Evolutionary conservation across 1,140 invertebrate species (phyloP).

Genomic region (Aricia agestis): DNA sequence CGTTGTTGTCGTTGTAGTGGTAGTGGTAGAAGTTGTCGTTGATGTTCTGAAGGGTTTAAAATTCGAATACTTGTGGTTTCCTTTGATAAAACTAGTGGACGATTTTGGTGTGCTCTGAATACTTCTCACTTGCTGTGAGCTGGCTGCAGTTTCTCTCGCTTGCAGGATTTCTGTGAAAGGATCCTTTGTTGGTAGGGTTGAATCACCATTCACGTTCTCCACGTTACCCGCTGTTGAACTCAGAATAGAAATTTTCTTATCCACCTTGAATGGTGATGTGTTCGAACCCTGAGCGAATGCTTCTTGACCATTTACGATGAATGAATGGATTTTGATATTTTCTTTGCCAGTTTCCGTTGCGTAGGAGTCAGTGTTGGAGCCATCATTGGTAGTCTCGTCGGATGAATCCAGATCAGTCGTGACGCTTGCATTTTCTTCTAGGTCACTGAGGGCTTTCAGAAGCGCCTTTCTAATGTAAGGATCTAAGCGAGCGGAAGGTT

Average conservation of each 20-base stretch:
- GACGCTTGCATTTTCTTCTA: constrained; percentile 76
- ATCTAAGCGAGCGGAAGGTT: constrained; percentile 69
- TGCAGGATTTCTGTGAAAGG: constrained; percentile 65
- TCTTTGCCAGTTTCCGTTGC: constrained; percentile 34
- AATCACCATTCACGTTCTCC: constrained; percentile 52
- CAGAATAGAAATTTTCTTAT: constrained; percentile 63
- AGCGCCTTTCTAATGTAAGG: constrained; percentile 82
- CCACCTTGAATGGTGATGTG: constrained; percentile 46
- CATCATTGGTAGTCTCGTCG: neutral
- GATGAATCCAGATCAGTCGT: constrained; percentile 37
- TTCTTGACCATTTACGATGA: constrained; percentile 67
- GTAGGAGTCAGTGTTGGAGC: constrained; percentile 39
- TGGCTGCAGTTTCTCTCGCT: constrained; percentile 50
- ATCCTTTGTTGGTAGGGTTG: constrained; percentile 52
- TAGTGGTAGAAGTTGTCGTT: constrained; percentile 51
- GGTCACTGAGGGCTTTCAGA: constrained; percentile 81
- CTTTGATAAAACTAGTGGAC: constrained; percentile 34
- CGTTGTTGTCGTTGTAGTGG: constrained; percentile 75
- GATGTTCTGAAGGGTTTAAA: constrained; percentile 37
- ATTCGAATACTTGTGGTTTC: constrained; percentile 38
- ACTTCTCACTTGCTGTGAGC: constrained; percentile 64
- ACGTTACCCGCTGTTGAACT: constrained; percentile 66
- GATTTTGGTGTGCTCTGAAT: constrained; percentile 45
- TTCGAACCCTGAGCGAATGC: constrained; percentile 58
- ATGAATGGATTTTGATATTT: constrained; percentile 64